phyloP scores from a whole-genome alignment of 1,140 invertebrate genomes.

The Plectrocnemia conspersa region DNA sequence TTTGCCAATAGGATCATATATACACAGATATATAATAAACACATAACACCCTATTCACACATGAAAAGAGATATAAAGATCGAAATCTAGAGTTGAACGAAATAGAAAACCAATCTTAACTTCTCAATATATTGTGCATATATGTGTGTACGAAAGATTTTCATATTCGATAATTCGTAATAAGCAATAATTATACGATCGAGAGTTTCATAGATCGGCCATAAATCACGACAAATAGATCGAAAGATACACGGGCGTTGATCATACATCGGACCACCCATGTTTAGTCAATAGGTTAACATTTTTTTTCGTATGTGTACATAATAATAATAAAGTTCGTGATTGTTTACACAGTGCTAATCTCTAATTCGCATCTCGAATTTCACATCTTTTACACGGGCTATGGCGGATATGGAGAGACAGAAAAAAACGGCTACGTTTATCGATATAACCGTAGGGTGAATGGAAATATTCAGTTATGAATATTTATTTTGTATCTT shows the following conservation, averaged over 20 bases:
- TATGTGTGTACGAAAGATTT: neutral
- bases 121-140: too few relatives aligned
- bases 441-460: too few relatives aligned
- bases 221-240: constrained; percentile 9
- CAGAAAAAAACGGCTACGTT: too few relatives aligned
- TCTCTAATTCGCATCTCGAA: too few relatives aligned
- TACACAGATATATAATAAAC: neutral
- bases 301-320: neutral
- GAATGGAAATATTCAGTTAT: too few relatives aligned
- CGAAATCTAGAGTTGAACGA: too few relatives aligned
- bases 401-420: too few relatives aligned
- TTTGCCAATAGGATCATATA: neutral
- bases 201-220: constrained; percentile 1
- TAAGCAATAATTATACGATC: constrained; percentile 1
- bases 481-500: too few relatives aligned
- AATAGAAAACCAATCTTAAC: too few relatives aligned
- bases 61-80: neutral
- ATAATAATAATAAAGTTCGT: neutral
- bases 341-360: constrained; percentile 1
- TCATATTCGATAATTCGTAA: neutral
- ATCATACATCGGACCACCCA: constrained; percentile 2
- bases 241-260: neutral
- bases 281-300: neutral
- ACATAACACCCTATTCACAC: neutral
- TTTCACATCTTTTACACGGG: too few relatives aligned